Evolutionary conservation across 2,113 vertebrate species (phyloP).

Genomic region (Martes martes): DNA sequence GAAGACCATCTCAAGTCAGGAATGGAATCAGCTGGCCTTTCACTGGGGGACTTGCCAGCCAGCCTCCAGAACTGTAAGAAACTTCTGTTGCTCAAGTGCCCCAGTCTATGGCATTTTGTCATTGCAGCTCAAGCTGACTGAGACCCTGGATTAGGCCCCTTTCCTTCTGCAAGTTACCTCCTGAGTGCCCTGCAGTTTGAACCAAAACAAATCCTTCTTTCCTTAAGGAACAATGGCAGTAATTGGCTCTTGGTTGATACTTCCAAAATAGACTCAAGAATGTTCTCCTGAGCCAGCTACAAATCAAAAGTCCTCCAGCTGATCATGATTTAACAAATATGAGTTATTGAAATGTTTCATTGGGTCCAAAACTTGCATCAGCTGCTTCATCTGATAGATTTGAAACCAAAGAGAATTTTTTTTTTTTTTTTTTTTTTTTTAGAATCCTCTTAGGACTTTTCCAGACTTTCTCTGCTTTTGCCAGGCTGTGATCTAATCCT

Average conservation of each 20-base stretch:
- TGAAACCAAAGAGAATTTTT: slow-evolving; percentile 54
- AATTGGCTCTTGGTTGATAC: background rate
- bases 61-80: background rate
- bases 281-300: slow-evolving; percentile 40
- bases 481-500: slow-evolving; percentile 79
- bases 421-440: no score
- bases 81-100: background rate
- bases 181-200: background rate
- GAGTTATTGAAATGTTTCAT: slow-evolving; percentile 67
- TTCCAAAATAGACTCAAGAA: slow-evolving; percentile 64
- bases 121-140: background rate
- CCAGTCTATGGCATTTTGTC: no score
- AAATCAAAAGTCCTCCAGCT: background rate
- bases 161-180: background rate
- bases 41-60: background rate
- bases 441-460: slow-evolving; percentile 59
- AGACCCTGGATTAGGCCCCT: background rate
- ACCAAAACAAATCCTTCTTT: background rate
- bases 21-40: background rate
- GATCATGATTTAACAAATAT: slow-evolving; percentile 72
- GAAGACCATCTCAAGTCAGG: background rate
- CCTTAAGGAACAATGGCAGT: slow-evolving; percentile 24
- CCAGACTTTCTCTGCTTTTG: slow-evolving; percentile 54
- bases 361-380: slow-evolving; percentile 71
- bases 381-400: slow-evolving; percentile 49